Base-by-base conservation (phyloP, 1,140 invertebrate species). In the Leptopilina clavipes region DNA sequence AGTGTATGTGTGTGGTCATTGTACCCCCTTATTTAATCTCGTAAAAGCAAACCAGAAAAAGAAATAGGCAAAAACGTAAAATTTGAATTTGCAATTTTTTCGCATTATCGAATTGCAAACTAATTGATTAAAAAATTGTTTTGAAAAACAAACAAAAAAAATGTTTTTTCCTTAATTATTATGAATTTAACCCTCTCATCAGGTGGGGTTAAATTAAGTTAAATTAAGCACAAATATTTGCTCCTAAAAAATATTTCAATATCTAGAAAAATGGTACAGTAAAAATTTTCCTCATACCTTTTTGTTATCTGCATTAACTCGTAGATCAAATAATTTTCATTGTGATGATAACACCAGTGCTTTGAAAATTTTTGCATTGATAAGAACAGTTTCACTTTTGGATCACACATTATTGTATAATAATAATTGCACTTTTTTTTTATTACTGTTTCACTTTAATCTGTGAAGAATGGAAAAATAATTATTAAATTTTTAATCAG, bases 381-480 rank as follows among this genome's bases (percentile, higher is more conserved):
- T 59, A 59, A 44, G 14, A 19, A 37, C 17, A 74, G 8, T 43
- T 74, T 40, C 52, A 14, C 25, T 74, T 22, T 22, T 84, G 81
- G 79, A 83, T 82, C 79, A 65, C 80, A 31, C 79, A 44, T 75
- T 79, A 54, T 17, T 83, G 84, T 82, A 83, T 83, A 79, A 71
- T 75, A 31, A 31, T 31, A 2, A 31, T 31, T 31, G 1, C 25
- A 31, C 25, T 5, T 31, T 31, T 31, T 5, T 2, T 31, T 31
- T 31, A 31, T 31, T 31, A 2, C 25, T 31, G 25, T 31, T 31
- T 31, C 25, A 31, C 1, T 31, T 31, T 1, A 31, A 31, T 31
- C 25, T 31, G 25, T 31, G n/a, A n/a, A 31, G 6, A 31, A 31
- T 31, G 1, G 25, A 31, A 31, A 31, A 31, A 31, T 3, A 31